Evolutionary conservation across 1,140 invertebrate species (phyloP), one percentile per base, ranked within the genome.

Genomic region (Helicoverpa armigera): DNA sequence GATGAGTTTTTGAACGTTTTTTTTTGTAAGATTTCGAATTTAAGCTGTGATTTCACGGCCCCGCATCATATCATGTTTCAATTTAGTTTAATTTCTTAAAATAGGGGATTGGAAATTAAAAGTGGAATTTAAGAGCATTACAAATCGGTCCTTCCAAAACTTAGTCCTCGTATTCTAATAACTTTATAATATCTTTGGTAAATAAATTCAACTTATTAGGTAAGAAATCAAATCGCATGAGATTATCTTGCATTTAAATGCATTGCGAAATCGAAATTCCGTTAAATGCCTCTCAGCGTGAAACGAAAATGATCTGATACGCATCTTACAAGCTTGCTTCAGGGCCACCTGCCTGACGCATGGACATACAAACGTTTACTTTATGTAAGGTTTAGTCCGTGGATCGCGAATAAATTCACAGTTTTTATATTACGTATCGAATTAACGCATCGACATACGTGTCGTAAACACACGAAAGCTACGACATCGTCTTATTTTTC

Each of bases 361-460:
- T 86, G 87, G 79, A 88, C 88, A 88, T 92, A 89, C 81, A 80
- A 89, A 88, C 58, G 58, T 70, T 61, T 70, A 89, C 82, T 92
- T 93, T 92, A 94, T 92, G 86, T 84, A 88, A 81, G 74, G 75
- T 86, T 88, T 86, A 89, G 88, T 87, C 81, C 73, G 83, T 50
- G 69, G 60, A 87, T 84, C 76, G 86, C 77, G 82, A 87, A 94
- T 93, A 93, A 92, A 92, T 86, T 91, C 83, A 82, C 86, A 85
- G 76, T 90, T 90, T 94, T 94, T 93, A 92, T 91, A 89, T 83
- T 87, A 88, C 87, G 78, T 88, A 88, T 89, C 86, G 83, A 88
- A 91, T 92, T 91, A 92, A 91, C 82, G 83, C 81, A 86, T 85
- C 79, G 81, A 85, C 80, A 84, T 81, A 85, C 80, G 79, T 77